Conservation (phyloP, 2,888 invertebrate species). For the Hypomecis atomaria region DNA sequence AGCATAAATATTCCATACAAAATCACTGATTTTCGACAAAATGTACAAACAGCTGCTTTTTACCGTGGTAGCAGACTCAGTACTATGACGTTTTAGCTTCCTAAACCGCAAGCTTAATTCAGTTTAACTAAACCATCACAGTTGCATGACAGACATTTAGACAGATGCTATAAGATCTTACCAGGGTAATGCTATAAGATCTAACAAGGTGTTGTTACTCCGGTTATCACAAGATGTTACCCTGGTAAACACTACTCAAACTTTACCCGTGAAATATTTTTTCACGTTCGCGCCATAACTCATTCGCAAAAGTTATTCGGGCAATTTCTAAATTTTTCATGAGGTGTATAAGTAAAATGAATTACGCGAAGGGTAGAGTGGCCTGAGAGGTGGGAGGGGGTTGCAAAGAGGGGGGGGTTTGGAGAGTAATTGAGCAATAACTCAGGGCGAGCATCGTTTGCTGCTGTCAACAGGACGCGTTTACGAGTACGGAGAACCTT, state of each 20-base stretch:
- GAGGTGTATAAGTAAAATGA: constrained; percentile 44
- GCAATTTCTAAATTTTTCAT: constrained; percentile 46
- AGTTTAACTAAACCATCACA: too few relatives aligned
- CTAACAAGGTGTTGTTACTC: too few relatives aligned
- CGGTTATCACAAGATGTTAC: too few relatives aligned
- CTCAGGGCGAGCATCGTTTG: constrained; percentile 37
- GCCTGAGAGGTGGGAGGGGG: constrained; percentile 5
- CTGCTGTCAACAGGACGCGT: constrained; percentile 33
- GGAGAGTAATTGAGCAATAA: constrained; percentile 45
- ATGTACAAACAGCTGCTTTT: too few relatives aligned
- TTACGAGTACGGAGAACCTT: constrained; percentile 10
- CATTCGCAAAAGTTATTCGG: constrained; percentile 39
- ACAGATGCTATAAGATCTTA: too few relatives aligned
- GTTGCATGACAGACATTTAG: too few relatives aligned
- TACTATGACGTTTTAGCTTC: too few relatives aligned
- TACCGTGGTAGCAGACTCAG: too few relatives aligned
- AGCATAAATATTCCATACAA: too few relatives aligned
- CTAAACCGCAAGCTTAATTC: too few relatives aligned
- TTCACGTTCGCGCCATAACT: constrained; percentile 40
- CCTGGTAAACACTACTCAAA: constrained; percentile 18
- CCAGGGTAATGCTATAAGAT: too few relatives aligned
- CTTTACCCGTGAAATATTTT: constrained; percentile 37
- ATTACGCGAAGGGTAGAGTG: constrained; percentile 33
- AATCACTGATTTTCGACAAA: too few relatives aligned
- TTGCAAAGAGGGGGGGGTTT: constrained; percentile 1